Conservation (phyloP, 2,113 vertebrate species). For the Pangasianodon gigas region DNA sequence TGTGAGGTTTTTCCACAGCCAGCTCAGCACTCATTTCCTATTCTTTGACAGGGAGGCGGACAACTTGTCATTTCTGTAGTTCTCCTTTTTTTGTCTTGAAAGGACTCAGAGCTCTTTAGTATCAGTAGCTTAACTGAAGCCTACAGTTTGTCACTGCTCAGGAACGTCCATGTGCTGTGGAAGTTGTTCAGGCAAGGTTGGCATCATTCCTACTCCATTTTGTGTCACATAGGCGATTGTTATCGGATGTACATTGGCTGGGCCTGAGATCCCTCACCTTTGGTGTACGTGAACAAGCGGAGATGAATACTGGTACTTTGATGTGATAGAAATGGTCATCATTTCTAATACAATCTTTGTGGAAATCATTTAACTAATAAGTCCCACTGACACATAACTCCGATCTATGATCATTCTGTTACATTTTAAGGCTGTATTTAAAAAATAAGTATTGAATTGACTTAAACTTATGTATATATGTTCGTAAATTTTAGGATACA, state of each 20-base stretch:
- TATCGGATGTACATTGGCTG: neutral
- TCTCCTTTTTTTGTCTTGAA: conserved; percentile 28
- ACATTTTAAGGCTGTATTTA: neutral
- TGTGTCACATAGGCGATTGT: neutral
- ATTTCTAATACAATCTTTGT: neutral
- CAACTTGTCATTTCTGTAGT: conserved; percentile 33
- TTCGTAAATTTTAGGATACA: too few relatives aligned
- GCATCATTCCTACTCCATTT: neutral
- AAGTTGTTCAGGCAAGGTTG: neutral
- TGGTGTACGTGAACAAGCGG: neutral
- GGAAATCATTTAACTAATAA: neutral
- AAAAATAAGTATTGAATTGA: neutral
- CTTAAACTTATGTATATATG: neutral
- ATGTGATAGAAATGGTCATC: neutral
- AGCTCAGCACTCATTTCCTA: neutral
- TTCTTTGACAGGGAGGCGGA: conserved; percentile 38
- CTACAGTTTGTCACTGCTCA: neutral
- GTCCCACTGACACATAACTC: neutral
- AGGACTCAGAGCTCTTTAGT: conserved; percentile 15
- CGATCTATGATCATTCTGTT: neutral
- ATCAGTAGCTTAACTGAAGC: neutral
- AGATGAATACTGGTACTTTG: neutral
- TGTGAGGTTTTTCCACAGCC: conserved; percentile 12
- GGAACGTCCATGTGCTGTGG: neutral
- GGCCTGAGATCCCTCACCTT: neutral